Percentiles rank a stretch among this genome's conserved stretches.
phyloP scores from a whole-genome alignment of 2,113 vertebrate genomes.

The Oncorhynchus gorbuscha region DNA sequence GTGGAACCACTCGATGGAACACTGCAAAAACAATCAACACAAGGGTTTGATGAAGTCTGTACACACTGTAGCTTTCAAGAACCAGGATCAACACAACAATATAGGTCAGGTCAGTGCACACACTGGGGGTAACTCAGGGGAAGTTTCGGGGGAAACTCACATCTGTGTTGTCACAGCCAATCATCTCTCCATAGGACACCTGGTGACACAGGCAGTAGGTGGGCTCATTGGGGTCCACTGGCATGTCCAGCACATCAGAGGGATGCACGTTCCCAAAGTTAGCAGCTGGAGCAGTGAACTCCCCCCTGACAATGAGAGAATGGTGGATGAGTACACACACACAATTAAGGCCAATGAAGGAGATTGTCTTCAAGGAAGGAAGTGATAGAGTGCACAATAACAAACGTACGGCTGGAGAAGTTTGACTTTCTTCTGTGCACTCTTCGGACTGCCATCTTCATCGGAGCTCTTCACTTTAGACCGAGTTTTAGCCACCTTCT shows the following conservation, averaged over 20 bases:
- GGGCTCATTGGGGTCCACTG: conserved; percentile 96
- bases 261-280: conserved; percentile 90
- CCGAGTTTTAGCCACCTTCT: conserved; percentile 87
- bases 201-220: conserved; percentile 98
- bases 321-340: background rate
- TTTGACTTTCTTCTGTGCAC: conserved; percentile 91
- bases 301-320: conserved; percentile 76
- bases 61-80: background rate
- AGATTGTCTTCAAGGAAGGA: background rate
- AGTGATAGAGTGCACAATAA: background rate
- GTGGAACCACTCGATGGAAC: conserved; percentile 99
- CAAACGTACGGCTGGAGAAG: conserved; percentile 86
- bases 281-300: conserved; percentile 85
- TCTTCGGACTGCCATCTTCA: conserved; percentile 88
- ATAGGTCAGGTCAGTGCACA: background rate
- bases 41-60: background rate
- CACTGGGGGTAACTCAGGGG: background rate
- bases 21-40: conserved; percentile 71
- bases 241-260: conserved; percentile 98
- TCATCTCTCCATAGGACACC: conserved; percentile 99
- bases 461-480: conserved; percentile 95
- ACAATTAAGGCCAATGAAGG: background rate
- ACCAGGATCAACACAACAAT: background rate
- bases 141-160: conserved; percentile 73
- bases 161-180: conserved; percentile 97